Conservation (phyloP, 92 coral and sea anemone species). For the Galaxea fascicularis region DNA sequence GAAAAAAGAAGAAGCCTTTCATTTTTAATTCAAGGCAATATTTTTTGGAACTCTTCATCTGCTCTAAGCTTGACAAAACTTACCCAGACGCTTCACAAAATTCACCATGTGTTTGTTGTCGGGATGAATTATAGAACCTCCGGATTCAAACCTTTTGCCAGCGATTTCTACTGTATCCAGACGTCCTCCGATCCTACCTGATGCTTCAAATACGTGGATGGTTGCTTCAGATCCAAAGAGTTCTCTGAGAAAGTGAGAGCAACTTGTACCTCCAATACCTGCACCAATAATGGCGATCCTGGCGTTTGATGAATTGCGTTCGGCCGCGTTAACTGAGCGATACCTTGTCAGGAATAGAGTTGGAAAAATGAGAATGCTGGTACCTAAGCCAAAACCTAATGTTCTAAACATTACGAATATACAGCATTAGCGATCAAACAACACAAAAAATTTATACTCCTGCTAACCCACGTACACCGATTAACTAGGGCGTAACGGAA, state of each 20-base stretch:
- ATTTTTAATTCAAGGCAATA: too few species aligned
- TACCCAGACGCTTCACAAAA: conserved; percentile 83
- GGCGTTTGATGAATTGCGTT: conserved; percentile 6
- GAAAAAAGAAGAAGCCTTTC: too few species aligned
- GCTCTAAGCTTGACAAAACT: conserved; percentile 20
- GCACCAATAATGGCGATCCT: conserved; percentile 88
- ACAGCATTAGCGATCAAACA: too few species aligned
- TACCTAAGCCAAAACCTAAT: conserved; percentile 61
- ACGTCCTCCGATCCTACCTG: conserved; percentile 90
- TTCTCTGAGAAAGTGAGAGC: conserved; percentile 83
- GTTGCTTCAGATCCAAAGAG: conserved; percentile 81
- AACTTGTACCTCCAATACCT: conserved; percentile 91
- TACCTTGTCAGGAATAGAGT: conserved; percentile 60
- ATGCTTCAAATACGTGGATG: conserved; percentile 90
- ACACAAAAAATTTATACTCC: too few species aligned
- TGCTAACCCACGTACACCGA: too few species aligned
- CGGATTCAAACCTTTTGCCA: conserved; percentile 85
- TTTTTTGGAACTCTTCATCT: too few species aligned
- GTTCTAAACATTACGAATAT: conserved; percentile 21
- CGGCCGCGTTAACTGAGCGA: conserved; percentile 50
- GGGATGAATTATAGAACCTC: conserved; percentile 92
- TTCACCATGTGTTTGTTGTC: conserved; percentile 84
- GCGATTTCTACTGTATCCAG: conserved; percentile 82
- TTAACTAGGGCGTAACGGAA: too few species aligned
- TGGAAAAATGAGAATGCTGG: conserved; percentile 72